phyloP scores from a whole-genome alignment of 2,888 invertebrate genomes.

The Caenorhabditis becei region DNA sequence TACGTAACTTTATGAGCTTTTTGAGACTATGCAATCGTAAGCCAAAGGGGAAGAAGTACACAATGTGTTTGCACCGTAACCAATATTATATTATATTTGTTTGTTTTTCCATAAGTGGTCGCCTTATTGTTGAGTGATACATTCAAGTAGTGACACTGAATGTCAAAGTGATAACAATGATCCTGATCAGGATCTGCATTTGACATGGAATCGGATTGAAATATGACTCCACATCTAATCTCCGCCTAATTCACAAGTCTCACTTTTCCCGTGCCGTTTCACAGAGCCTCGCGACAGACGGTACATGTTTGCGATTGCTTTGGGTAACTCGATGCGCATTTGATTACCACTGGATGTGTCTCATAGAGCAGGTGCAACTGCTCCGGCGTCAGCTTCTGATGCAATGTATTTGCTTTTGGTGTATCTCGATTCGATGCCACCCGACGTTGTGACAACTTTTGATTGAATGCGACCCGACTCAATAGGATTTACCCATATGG shows the following conservation, averaged over 20 bases:
- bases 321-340: conserved; percentile 15
- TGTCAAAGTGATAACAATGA: conserved; percentile 1
- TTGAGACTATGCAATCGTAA: conserved; percentile 23
- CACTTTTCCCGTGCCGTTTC: not conserved
- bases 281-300: not conserved
- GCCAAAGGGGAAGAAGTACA: not conserved
- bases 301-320: conserved; percentile 9
- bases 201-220: not conserved
- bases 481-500: conserved; percentile 26
- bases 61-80: conserved; percentile 29
- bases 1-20: conserved; percentile 14
- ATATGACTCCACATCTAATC: not conserved
- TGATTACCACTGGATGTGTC: conserved; percentile 12
- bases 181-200: too few relatives aligned
- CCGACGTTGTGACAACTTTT: conserved; percentile 37
- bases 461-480: conserved; percentile 27
- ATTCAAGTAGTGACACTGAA: conserved; percentile 1
- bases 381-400: conserved; percentile 5
- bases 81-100: conserved; percentile 49
- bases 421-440: not conserved
- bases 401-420: conserved; percentile 22
- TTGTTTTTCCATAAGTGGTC: conserved; percentile 42
- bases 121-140: conserved; percentile 21
- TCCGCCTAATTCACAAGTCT: conserved; percentile 1
- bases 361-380: conserved; percentile 13